Conservation (phyloP, 2,888 invertebrate genomes). For the Xylota segnis region DNA sequence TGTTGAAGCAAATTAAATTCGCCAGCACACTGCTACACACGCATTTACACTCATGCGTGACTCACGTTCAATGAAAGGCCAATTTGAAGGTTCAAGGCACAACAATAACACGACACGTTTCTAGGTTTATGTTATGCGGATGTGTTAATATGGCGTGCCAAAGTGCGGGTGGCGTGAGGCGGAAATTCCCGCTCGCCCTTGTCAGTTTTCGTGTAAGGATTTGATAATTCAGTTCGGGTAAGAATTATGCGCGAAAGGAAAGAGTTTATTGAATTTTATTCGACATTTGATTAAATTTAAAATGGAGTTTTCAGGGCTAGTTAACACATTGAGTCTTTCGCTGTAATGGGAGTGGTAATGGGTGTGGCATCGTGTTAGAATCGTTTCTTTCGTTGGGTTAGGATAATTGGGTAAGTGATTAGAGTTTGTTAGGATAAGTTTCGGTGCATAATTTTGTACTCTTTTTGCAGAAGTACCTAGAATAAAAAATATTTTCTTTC, state of each 20-base stretch:
- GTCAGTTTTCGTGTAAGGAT: slow-evolving; percentile 37
- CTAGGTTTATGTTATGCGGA: slow-evolving; percentile 22
- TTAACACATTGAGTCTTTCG: slow-evolving; percentile 24
- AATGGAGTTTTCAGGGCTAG: slow-evolving; percentile 47
- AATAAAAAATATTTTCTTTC: too few species aligned
- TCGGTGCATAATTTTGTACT: too few species aligned
- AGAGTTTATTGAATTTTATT: slow-evolving; percentile 55
- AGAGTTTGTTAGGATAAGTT: too few species aligned
- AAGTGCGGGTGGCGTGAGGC: background rate
- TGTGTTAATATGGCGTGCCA: slow-evolving; percentile 8
- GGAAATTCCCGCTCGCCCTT: background rate
- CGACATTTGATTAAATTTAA: slow-evolving; percentile 53
- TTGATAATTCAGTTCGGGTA: slow-evolving; percentile 32
- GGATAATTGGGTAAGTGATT: too few species aligned
- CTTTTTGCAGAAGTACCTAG: too few species aligned
- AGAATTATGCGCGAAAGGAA: slow-evolving; percentile 37
- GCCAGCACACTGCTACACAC: slow-evolving; percentile 23
- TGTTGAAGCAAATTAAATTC: slow-evolving; percentile 58
- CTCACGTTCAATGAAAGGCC: slow-evolving; percentile 50
- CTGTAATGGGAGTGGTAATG: background rate
- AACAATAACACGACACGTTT: slow-evolving; percentile 53
- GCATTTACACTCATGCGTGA: slow-evolving; percentile 29
- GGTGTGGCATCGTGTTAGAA: background rate
- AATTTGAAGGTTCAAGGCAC: slow-evolving; percentile 63
- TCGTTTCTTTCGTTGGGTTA: too few species aligned